phyloP scores from a whole-genome alignment of 2,797 vertebrate species.

The Trichosurus vulpecula region DNA sequence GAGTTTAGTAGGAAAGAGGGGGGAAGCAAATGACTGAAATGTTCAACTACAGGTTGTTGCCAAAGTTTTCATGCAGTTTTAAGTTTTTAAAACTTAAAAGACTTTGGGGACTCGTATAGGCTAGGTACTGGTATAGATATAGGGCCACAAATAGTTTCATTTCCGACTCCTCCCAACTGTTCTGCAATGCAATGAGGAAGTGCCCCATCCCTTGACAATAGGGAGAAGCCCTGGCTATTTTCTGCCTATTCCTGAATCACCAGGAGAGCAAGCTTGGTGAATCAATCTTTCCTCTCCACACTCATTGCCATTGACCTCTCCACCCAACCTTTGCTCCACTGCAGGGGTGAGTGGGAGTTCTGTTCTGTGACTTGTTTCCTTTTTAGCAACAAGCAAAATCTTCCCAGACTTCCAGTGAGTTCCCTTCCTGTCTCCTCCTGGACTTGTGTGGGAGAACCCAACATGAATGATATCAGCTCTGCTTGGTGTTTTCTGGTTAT shows the following conservation, averaged over 20 bases:
- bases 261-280: constrained; percentile 60
- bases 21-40: constrained; percentile 10
- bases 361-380: constrained; percentile 23
- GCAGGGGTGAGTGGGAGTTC: not conserved
- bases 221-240: constrained; percentile 69
- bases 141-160: constrained; percentile 36
- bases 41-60: constrained; percentile 5
- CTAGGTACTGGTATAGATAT: constrained; percentile 41
- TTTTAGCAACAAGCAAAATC: not conserved
- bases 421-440: not conserved
- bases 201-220: constrained; percentile 68
- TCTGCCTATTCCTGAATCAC: constrained; percentile 74
- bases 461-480: constrained; percentile 48
- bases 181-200: constrained; percentile 69
- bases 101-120: not conserved
- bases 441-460: constrained; percentile 31
- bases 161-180: constrained; percentile 65
- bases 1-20: not conserved
- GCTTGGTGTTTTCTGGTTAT: constrained; percentile 43
- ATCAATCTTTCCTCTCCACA: constrained; percentile 56
- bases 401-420: not conserved
- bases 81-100: not conserved
- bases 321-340: constrained; percentile 40
- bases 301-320: constrained; percentile 40
- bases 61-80: not conserved